phyloP scores from a whole-genome alignment of 35 echinoderm and acorn worm genomes.

The Holothuria glaberrima region DNA sequence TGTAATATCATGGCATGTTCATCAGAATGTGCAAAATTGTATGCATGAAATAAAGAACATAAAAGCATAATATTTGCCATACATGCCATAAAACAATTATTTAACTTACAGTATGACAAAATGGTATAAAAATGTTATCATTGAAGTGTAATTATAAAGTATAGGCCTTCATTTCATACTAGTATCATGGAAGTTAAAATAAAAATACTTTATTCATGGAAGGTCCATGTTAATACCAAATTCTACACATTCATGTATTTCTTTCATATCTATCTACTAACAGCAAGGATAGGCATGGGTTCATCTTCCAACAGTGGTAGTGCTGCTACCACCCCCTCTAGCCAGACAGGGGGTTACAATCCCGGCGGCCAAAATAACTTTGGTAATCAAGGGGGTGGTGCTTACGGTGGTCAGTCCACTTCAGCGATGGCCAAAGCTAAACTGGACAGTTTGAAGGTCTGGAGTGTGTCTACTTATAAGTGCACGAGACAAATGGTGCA shows the following conservation, averaged over 20 bases:
- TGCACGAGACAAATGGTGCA: slow-evolving; percentile 93
- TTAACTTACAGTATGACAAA: no score
- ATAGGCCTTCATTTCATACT: no score
- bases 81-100: no score
- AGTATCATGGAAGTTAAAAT: no score
- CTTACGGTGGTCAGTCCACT: slow-evolving; percentile 45
- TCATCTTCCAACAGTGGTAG: slow-evolving; percentile 24
- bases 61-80: no score
- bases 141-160: no score
- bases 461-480: slow-evolving; percentile 98
- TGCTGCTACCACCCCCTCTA: slow-evolving; percentile 38
- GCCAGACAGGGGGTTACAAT: slow-evolving; percentile 28
- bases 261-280: not conserved
- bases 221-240: no score
- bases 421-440: slow-evolving; percentile 73
- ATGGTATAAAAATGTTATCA: no score
- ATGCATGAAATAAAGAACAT: no score
- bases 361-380: not conserved
- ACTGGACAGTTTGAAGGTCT: slow-evolving; percentile 88
- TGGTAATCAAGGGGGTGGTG: slow-evolving; percentile 18
- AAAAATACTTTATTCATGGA: no score
- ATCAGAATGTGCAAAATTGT: no score
- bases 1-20: no score
- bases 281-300: slow-evolving; percentile 32
- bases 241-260: not conserved